Conservation (phyloP, 2,888 invertebrate species). For the Leucoma salicis region DNA sequence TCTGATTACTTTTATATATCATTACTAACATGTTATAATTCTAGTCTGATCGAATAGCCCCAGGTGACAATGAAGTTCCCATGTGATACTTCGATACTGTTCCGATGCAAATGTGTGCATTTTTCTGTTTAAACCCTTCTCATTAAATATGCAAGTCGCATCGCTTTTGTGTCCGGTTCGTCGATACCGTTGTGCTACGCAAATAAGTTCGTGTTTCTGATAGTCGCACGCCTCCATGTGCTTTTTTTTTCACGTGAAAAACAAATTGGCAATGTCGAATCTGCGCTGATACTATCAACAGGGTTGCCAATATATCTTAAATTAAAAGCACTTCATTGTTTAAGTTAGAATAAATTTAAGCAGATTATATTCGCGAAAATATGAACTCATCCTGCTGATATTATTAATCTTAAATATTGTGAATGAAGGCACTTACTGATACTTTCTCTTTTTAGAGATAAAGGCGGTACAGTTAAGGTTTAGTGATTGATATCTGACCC, state of each 20-base stretch:
- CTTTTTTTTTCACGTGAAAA: slow-evolving; percentile 4
- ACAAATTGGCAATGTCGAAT: slow-evolving; percentile 5
- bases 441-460: too few relatives aligned
- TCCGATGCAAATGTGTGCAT: slow-evolving; percentile 12
- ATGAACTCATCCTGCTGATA: too few relatives aligned
- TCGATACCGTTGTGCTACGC: slow-evolving; percentile 38
- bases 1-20: too few relatives aligned
- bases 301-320: slow-evolving; percentile 3
- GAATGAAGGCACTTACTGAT: too few relatives aligned
- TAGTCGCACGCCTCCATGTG: slow-evolving; percentile 8
- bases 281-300: slow-evolving; percentile 1
- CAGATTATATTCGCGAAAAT: too few relatives aligned
- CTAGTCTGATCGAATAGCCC: too few relatives aligned
- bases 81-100: background rate
- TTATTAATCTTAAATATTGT: too few relatives aligned
- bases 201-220: slow-evolving; percentile 30
- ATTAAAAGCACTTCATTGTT: too few relatives aligned
- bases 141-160: slow-evolving; percentile 39
- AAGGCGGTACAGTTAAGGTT: too few relatives aligned
- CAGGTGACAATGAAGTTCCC: background rate
- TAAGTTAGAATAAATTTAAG: too few relatives aligned
- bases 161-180: slow-evolving; percentile 39
- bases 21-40: too few relatives aligned
- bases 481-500: too few relatives aligned
- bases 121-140: slow-evolving; percentile 12